Conservation (phyloP, 2,113 vertebrate genomes). For the Archocentrus centrarchus region DNA sequence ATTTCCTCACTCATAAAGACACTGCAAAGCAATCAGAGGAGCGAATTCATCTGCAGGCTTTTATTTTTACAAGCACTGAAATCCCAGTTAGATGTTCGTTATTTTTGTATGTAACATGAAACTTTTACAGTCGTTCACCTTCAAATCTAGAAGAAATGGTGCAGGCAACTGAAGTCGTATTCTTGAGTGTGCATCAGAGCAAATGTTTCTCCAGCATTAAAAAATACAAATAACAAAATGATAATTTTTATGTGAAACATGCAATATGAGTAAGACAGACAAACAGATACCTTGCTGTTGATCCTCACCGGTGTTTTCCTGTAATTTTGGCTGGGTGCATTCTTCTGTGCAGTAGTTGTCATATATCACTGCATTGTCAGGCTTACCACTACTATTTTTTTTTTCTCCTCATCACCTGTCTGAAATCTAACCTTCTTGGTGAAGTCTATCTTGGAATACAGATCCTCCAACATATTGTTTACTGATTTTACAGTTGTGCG, state of each 20-base stretch:
- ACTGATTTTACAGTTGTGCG: background rate
- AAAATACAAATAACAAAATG: background rate
- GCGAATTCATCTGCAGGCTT: too few relatives aligned
- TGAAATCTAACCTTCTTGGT: slow-evolving; percentile 22
- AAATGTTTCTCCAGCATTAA: background rate
- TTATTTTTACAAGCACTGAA: too few relatives aligned
- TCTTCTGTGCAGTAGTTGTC: slow-evolving; percentile 4
- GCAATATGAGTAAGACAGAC: background rate
- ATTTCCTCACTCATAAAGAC: too few relatives aligned
- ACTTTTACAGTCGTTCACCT: too few relatives aligned
- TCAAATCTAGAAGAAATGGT: background rate
- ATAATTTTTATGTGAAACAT: background rate
- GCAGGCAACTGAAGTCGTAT: background rate
- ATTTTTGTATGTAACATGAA: too few relatives aligned
- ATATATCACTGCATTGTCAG: background rate
- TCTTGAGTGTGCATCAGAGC: background rate
- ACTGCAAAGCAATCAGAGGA: too few relatives aligned
- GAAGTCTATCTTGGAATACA: slow-evolving; percentile 8
- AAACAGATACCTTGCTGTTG: slow-evolving; percentile 13
- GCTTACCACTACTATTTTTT: background rate
- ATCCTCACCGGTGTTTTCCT: background rate
- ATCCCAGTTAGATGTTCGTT: too few relatives aligned
- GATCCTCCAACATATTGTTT: slow-evolving; percentile 9
- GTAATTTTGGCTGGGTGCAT: background rate
- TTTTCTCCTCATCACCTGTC: background rate